Base-by-base conservation (phyloP, 2,888 invertebrate genomes). In the Oligia latruncula region DNA sequence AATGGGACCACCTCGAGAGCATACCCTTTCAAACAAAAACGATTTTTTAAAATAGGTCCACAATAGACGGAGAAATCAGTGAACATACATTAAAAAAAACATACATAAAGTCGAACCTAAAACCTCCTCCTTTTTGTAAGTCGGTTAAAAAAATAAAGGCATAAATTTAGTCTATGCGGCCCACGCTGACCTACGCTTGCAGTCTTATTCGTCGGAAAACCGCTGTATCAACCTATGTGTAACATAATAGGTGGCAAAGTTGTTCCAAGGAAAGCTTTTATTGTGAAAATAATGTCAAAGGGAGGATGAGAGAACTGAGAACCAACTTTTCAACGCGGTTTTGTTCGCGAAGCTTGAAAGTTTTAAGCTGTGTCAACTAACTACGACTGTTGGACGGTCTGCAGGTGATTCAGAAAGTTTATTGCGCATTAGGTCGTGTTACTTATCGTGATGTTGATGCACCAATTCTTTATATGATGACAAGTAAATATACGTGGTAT, bases 261-360 rank as follows among this genome's bases (percentile, higher is more conserved):
- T 78, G 49, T 68, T 40, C 40, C 58, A 17, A 80, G 55, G 55
- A 70, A 67, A 78, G 60, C 73, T 74, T 78, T 62, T 58, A 71
- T 73, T 72, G 49, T 78, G 4, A 72, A 81, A 29, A 29, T 29
- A 29, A 81, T 76, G 40, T 75, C 80, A 85, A 80, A 77, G 76
- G 71, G 35, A 71, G 15, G 23, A 62, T 62, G 62, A 74, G 49
- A 75, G 23, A 74, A 72, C 67, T 68, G 58, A 0, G 52, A 58
- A 64, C 60, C n/a, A 78, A 83, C 66, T 84, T 79, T 55, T 35
- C 60, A 74, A 67, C 46, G 72, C 20, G 73, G 84, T 83, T 86
- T 78, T 64, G 82, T 83, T 85, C 29, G n/a, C 11, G 4, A 71
- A 75, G 62, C 75, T 74, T 29, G 15, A 43, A 71, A 68, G 74